Conservation (phyloP, 2,113 vertebrate genomes). For the Chaetura pelagica region DNA sequence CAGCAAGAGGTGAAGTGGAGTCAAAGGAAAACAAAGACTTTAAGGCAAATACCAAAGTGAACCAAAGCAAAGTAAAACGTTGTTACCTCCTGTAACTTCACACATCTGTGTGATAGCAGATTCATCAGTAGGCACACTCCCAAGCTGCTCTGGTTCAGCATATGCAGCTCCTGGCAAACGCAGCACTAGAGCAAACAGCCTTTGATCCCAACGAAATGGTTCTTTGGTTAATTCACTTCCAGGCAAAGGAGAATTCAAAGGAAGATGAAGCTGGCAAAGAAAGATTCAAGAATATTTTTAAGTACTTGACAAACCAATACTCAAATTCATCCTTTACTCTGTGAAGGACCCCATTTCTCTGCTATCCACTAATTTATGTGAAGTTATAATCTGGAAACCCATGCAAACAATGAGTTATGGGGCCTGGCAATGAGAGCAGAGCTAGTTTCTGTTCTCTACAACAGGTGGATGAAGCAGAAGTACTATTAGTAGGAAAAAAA, state of each 20-base stretch:
- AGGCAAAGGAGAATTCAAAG: constrained; percentile 93
- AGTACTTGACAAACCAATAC: neutral
- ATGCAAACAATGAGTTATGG: neutral
- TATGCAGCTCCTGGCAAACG: constrained; percentile 91
- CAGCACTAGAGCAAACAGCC: constrained; percentile 94
- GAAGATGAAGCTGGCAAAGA: constrained; percentile 85
- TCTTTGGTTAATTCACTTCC: constrained; percentile 99
- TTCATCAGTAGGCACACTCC: constrained; percentile 95
- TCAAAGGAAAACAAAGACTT: neutral
- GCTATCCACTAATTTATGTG: neutral
- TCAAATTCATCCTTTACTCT: neutral
- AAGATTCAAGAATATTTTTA: constrained; percentile 40
- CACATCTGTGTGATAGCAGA: constrained; percentile 99
- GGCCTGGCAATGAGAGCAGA: neutral
- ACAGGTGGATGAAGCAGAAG: neutral
- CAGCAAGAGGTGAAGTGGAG: neutral
- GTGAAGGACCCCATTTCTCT: neutral
- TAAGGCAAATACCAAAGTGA: neutral
- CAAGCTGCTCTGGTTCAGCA: constrained; percentile 92
- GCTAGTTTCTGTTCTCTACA: neutral
- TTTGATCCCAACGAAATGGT: constrained; percentile 98
- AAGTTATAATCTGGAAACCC: neutral
- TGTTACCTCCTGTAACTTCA: constrained; percentile 96
- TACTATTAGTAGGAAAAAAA: neutral
- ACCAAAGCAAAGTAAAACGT: neutral